phyloP scores from a whole-genome alignment of 1,140 invertebrate species.

The Battus philenor region DNA sequence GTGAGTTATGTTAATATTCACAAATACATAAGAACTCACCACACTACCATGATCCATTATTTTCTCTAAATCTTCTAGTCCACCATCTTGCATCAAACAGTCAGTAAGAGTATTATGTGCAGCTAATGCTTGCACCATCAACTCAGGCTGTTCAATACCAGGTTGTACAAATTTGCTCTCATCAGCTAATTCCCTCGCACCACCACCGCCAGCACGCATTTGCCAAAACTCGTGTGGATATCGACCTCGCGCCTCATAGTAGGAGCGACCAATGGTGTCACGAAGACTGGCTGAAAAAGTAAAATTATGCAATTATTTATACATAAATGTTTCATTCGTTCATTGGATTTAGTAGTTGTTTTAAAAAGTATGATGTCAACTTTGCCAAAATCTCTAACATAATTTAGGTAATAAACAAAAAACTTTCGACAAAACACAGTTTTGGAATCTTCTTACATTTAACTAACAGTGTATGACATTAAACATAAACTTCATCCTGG shows the following conservation, averaged over 20 bases:
- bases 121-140: conserved; percentile 67
- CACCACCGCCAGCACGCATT: conserved; percentile 78
- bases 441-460: too few relatives aligned
- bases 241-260: conserved; percentile 82
- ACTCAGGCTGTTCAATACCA: conserved; percentile 57
- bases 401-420: too few relatives aligned
- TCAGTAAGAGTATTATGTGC: conserved; percentile 65
- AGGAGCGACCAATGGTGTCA: conserved; percentile 84
- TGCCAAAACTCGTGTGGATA: conserved; percentile 87
- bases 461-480: too few relatives aligned
- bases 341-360: too few relatives aligned
- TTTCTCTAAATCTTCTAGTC: conserved; percentile 44
- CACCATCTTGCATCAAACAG: conserved; percentile 47
- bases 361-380: too few relatives aligned
- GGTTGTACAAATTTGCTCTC: conserved; percentile 77
- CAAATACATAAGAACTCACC: conserved; percentile 5
- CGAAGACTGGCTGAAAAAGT: conserved; percentile 78
- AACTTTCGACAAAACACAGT: too few relatives aligned
- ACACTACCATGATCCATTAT: conserved; percentile 40
- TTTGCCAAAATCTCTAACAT: too few relatives aligned
- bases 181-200: conserved; percentile 84
- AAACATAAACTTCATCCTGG: too few relatives aligned
- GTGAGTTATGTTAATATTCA: too few relatives aligned
- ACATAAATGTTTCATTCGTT: too few relatives aligned
- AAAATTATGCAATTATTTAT: too few relatives aligned